These are phyloP conservation scores for Omphaloscelis lunosa DNA, from an alignment of 2,888 invertebrate species.

Conservation along the genomic window DNA sequence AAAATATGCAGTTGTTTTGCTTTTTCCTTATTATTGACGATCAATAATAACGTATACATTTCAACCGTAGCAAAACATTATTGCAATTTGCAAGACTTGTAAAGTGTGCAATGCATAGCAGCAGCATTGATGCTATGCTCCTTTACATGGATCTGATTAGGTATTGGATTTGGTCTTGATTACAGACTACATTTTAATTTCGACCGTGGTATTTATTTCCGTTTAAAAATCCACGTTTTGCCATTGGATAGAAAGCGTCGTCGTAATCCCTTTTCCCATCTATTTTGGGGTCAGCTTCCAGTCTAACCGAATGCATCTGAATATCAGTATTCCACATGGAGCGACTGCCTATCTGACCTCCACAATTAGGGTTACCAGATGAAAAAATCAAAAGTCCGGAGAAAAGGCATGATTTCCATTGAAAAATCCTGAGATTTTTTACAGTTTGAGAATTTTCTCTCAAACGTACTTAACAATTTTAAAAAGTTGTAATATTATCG, in stretches of 20 bases:
- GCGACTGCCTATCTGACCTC: too few relatives aligned
- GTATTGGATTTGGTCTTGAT: not conserved
- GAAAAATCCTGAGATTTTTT: too few relatives aligned
- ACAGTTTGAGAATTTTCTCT: too few relatives aligned
- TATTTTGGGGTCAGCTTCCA: too few relatives aligned
- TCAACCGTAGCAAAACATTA: not conserved
- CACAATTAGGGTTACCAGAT: too few relatives aligned
- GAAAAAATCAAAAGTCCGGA: too few relatives aligned
- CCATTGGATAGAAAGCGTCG: not conserved
- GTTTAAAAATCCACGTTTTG: not conserved
- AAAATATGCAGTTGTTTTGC: not conserved
- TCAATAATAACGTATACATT: not conserved
- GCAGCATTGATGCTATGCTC: slow-evolving; percentile 8
- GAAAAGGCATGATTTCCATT: too few relatives aligned
- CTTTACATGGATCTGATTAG: not conserved
- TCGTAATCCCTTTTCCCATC: not conserved
- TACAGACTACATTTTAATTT: slow-evolving; percentile 10
- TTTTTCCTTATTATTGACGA: too few relatives aligned
- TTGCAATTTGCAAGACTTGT: slow-evolving; percentile 16
- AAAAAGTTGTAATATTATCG: too few relatives aligned
- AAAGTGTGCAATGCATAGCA: slow-evolving; percentile 9
- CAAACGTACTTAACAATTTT: too few relatives aligned
- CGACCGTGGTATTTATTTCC: not conserved
- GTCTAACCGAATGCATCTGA: too few relatives aligned
- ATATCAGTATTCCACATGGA: too few relatives aligned